Percentiles rank a stretch among this genome's conserved stretches.
phyloP scores from a whole-genome alignment of 1,140 invertebrate genomes.

The Drosophila cardini region DNA sequence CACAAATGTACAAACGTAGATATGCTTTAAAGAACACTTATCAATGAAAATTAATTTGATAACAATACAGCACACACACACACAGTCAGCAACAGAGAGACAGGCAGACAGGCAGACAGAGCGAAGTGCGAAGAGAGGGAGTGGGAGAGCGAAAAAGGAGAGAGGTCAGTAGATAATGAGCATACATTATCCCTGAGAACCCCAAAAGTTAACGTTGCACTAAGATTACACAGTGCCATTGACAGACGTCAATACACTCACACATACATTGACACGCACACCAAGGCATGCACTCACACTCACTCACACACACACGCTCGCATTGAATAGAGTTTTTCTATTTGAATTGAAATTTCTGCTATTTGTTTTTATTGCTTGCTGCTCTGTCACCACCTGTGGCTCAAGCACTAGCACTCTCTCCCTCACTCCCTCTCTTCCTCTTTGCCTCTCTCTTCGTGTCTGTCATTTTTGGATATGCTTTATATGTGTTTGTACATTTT shows the following conservation, averaged over 20 bases:
- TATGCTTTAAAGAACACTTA: constrained; percentile 53
- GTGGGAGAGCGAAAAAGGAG: background rate
- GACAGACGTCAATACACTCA: constrained; percentile 46
- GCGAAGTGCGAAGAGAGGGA: no score
- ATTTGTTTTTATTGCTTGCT: constrained; percentile 26
- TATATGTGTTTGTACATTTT: constrained; percentile 13
- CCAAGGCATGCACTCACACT: constrained; percentile 42
- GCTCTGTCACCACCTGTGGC: constrained; percentile 68
- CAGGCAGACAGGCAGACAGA: background rate
- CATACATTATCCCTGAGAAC: constrained; percentile 33
- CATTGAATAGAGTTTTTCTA: constrained; percentile 36
- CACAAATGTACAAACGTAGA: constrained; percentile 1
- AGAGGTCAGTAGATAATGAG: constrained; percentile 48
- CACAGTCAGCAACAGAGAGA: background rate
- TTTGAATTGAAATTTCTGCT: constrained; percentile 57
- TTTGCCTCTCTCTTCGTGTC: background rate
- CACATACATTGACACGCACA: constrained; percentile 19
- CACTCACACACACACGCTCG: constrained; percentile 9
- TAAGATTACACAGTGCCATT: constrained; percentile 36
- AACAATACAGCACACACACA: constrained; percentile 41
- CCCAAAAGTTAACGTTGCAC: constrained; percentile 38
- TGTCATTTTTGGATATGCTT: background rate
- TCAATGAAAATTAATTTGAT: constrained; percentile 70
- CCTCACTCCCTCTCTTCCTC: background rate
- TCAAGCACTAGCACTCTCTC: background rate